Evolutionary conservation across 2,113 vertebrate genomes (phyloP).

Genomic region (Nibea albiflora): DNA sequence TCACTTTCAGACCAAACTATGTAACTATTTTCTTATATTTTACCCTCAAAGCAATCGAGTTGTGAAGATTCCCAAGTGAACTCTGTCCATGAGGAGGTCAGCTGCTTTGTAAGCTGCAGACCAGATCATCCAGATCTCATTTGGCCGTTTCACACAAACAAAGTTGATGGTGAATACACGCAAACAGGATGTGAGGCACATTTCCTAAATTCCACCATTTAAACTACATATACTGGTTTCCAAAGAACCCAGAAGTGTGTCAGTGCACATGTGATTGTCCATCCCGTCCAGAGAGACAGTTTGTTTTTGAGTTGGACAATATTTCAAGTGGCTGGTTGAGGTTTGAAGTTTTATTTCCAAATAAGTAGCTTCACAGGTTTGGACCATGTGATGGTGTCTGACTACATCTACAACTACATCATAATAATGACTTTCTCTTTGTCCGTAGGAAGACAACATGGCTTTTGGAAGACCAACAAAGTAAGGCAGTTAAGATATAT

Average conservation of each 20-base stretch:
- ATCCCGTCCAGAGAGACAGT: neutral
- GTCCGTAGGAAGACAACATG: slow-evolving; percentile 97
- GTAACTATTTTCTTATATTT: neutral
- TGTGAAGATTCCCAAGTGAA: neutral
- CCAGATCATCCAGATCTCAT: neutral
- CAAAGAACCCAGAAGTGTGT: neutral
- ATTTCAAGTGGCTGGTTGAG: neutral
- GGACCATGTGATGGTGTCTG: neutral
- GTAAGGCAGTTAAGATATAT: slow-evolving; percentile 81
- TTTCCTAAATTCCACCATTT: slow-evolving; percentile 31
- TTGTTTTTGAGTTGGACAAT: neutral
- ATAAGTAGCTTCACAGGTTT: neutral
- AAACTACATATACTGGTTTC: neutral
- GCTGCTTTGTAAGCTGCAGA: too few relatives aligned
- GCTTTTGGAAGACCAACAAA: slow-evolving; percentile 98
- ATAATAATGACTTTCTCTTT: neutral
- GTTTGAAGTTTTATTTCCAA: neutral
- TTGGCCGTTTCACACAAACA: slow-evolving; percentile 10
- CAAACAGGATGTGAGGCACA: slow-evolving; percentile 49
- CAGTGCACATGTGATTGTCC: neutral
- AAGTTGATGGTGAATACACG: slow-evolving; percentile 9
- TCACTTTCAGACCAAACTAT: neutral
- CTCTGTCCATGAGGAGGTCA: neutral
- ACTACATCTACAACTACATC: neutral
- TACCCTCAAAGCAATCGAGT: neutral